phyloP scores from a whole-genome alignment of 2,888 invertebrate species.

The Abrostola triplasia region DNA sequence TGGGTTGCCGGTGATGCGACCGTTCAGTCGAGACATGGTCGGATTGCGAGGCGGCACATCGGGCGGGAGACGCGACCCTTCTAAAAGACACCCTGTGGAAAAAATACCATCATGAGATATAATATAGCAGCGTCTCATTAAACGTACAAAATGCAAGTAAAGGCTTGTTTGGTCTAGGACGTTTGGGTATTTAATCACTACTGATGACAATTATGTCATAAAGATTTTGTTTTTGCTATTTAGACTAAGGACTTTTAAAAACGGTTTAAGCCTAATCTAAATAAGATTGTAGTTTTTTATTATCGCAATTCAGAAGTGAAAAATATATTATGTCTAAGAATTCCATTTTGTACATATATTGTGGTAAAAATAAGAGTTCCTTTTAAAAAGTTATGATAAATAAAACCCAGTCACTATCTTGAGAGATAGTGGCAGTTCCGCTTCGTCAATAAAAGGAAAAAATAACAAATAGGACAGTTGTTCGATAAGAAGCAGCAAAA shows the following conservation, averaged over 20 bases:
- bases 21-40: conserved; percentile 97
- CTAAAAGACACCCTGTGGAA: conserved; percentile 93
- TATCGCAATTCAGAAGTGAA: no score
- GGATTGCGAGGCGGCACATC: conserved; percentile 96
- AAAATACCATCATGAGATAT: conserved; percentile 3
- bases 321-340: no score
- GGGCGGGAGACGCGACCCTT: conserved; percentile 94
- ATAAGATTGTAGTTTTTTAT: no score
- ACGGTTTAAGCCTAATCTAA: no score
- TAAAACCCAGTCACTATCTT: conserved; percentile 43
- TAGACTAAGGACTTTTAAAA: no score
- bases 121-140: neutral
- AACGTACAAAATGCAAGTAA: no score
- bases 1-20: conserved; percentile 94
- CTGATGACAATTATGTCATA: no score
- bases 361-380: conserved; percentile 48
- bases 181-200: no score
- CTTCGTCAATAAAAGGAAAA: conserved; percentile 43
- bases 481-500: conserved; percentile 37
- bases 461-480: conserved; percentile 36
- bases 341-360: conserved; percentile 44
- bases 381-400: conserved; percentile 51
- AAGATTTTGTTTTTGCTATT: no score
- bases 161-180: no score
- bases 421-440: conserved; percentile 37